Base-by-base conservation (phyloP, 2,888 invertebrate genomes). In the Epirrhoe alternata region DNA sequence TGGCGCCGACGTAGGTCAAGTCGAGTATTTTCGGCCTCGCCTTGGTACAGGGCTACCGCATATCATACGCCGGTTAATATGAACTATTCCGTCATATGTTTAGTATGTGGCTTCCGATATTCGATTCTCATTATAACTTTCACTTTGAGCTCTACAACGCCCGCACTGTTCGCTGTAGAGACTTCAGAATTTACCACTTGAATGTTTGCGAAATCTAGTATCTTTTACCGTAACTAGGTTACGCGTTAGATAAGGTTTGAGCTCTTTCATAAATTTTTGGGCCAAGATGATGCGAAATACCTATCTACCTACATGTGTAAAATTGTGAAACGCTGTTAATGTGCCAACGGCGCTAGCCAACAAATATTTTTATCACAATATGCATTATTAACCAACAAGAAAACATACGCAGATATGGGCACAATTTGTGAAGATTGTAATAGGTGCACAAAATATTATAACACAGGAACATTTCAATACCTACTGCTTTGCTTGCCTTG, bases 21-120 rank as follows among this genome's bases (percentile, higher is more conserved):
- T 84, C 81, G 89, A 78, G 81, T 92, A 92, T 93, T 92, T 93
- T 86, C 77, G 86, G 87, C 81, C 82, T 92, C 90, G 88, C 92
- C 92, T 92, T 92, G 90, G 88, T 90, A 89, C 90, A 90, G 90
- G 91, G 90, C 92, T 90, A 86, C 86, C 86, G 86, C 87, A 88
- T 87, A 87, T 89, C 86, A 89, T 85, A 86, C 82, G 82, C 81
- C 81, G 86, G 84, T 86, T 90, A 88, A 91, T 91, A 91, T 89
- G 87, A 92, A 89, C 89, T 83, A 86, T 89, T 86, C 85, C 88
- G 88, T 91, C 90, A 90, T 83, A 76, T 77, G 76, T 71, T 75
- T 71, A 60, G 71, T 69, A 66, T 71, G 61, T 67, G 50, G 66
- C 67, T 71, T 73, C 71, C 68, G 73, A 71, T 69, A 59, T 47